Evolutionary conservation across 2,888 invertebrate species (phyloP).

Genomic region (Steinernema hermaphroditum): DNA sequence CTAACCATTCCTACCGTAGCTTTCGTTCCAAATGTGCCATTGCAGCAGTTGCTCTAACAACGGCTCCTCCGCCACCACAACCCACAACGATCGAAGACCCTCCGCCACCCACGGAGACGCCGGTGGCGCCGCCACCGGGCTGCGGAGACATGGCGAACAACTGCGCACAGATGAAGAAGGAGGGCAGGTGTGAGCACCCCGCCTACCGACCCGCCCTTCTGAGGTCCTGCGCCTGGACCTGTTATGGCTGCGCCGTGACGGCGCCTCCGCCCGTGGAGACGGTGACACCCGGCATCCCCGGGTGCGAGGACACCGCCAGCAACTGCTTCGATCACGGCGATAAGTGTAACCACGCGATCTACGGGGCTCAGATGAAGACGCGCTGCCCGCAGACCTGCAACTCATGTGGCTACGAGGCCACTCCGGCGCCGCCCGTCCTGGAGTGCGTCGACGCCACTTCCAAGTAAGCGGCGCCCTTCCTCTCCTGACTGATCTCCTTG

Average conservation of each 20-base stretch:
- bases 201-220: neutral
- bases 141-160: neutral
- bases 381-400: conserved; percentile 1
- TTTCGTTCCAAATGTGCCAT: too few species aligned
- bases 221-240: neutral
- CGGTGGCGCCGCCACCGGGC: neutral
- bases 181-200: neutral
- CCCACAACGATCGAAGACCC: neutral
- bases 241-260: neutral
- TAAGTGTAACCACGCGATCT: neutral
- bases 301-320: neutral
- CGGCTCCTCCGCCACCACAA: neutral
- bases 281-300: neutral
- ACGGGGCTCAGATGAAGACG: neutral
- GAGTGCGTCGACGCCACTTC: neutral
- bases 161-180: neutral
- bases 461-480: neutral
- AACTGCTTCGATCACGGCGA: neutral
- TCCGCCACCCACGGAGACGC: neutral
- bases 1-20: too few species aligned
- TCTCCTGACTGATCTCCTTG: neutral
- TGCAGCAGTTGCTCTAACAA: too few species aligned
- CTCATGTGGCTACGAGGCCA: conserved; percentile 3
- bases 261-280: conserved; percentile 2
- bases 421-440: neutral